Evolutionary conservation across 1,140 invertebrate genomes (phyloP).

Genomic region (Dufourea novaeangliae): DNA sequence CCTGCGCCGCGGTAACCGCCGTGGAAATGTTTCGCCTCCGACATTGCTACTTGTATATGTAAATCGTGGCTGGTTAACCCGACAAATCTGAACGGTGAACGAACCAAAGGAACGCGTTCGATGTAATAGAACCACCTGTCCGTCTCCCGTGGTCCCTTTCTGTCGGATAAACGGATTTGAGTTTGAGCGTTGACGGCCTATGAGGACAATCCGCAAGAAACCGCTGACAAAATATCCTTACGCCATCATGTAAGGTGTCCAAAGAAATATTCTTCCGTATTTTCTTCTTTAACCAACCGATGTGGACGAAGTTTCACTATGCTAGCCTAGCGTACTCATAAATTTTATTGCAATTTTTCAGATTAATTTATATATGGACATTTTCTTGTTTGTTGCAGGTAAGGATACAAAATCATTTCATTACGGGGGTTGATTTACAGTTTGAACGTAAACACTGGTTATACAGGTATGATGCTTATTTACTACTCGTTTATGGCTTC

Average conservation of each 20-base stretch:
- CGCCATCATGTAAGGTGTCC: background rate
- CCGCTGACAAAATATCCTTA: slow-evolving; percentile 9
- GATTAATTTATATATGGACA: too few species aligned
- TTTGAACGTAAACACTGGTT: background rate
- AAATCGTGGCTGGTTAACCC: slow-evolving; percentile 45
- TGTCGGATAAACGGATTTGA: background rate
- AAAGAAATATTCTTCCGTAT: background rate
- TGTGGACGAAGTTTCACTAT: background rate
- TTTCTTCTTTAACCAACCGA: background rate
- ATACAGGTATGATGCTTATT: slow-evolving; percentile 2
- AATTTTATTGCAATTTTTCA: background rate
- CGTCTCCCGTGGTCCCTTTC: slow-evolving; percentile 17
- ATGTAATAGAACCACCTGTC: slow-evolving; percentile 45
- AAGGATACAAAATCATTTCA: background rate
- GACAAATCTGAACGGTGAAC: slow-evolving; percentile 55
- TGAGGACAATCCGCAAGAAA: slow-evolving; percentile 13
- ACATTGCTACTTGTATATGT: slow-evolving; percentile 61
- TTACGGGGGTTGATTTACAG: background rate
- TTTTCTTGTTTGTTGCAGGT: slow-evolving; percentile 14
- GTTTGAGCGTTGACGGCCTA: slow-evolving; percentile 7
- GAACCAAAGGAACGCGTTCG: slow-evolving; percentile 7
- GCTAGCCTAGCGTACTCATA: background rate
- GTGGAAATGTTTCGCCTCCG: slow-evolving; percentile 53
- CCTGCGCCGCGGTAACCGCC: slow-evolving; percentile 39
- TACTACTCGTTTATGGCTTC: background rate